Base-by-base conservation (phyloP, 2,797 vertebrate genomes). In the Heteromormyrus szaboi region DNA sequence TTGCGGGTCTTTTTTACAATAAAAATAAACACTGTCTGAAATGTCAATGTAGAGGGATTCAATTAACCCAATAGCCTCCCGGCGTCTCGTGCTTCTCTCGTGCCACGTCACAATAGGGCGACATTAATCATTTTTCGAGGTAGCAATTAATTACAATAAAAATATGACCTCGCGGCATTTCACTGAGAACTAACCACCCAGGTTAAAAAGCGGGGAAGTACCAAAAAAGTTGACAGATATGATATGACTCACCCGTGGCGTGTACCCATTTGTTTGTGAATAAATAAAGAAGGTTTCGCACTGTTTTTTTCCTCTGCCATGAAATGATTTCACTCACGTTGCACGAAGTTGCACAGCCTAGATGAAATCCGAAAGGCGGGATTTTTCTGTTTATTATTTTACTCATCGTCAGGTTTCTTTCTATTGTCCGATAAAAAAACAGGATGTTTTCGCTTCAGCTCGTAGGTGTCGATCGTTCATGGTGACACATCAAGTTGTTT, bases 181-280 rank as follows among this genome's bases (percentile, higher is more conserved):
- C 59, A 84, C 84, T 89, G 88, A 48, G 22, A 88, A 84, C 81
- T 50, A 79, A 29, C 88, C 54, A 88, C 53, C 53, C 79, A 84
- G 76, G 81, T 72, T 51, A 85, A 22, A n/a, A 84, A 56, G 2
- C 51, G 88, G 88, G 88, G 88, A 89, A 65, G 59, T 59, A 89
- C 88, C 88, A 44, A 19, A n/a, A 11, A 59, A 44, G 87, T 83
- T 41, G 65, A n/a, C 29, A 56, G 53, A 84, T 84, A 7, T 19
- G 53, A 88, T 46, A 88, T 85, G 88, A 88, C 33, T 88, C 54
- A 81, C 54, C 29, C 25, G 56, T 41, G 41, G 41, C 41, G 41
- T 62, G 22, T 72, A 62, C 17, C 81, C 50, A 33, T 88, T 84
- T 88, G 81, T 88, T 85, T 88, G 79, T 88, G 79, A 88, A 88